Conservation (phyloP, 2,797 vertebrate genomes). For the Manis pentadactyla region DNA sequence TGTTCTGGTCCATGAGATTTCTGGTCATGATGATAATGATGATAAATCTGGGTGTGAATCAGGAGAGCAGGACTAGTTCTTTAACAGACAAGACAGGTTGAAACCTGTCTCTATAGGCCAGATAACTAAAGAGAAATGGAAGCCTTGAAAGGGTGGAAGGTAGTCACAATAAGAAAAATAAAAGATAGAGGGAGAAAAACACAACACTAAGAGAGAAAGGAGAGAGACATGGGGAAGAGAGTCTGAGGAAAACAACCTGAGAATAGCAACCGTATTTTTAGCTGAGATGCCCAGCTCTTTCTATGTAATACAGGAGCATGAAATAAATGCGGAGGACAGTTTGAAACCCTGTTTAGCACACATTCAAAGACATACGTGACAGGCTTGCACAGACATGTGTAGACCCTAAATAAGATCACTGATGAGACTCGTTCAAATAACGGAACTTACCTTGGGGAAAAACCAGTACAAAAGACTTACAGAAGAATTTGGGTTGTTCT, state of each 20-base stretch:
- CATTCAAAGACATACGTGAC: neutral
- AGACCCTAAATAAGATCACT: neutral
- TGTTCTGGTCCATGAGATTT: neutral
- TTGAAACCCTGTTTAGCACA: neutral
- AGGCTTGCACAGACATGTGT: fast-evolving
- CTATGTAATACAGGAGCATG: neutral
- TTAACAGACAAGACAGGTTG: neutral
- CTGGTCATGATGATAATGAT: neutral
- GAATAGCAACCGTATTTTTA: neutral
- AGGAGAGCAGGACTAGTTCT: neutral
- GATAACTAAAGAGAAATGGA: neutral
- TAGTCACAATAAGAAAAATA: neutral
- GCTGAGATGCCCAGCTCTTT: neutral
- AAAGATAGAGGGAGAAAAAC: neutral
- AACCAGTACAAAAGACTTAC: neutral
- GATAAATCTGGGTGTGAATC: neutral
- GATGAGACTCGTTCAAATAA: neutral
- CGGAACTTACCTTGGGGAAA: neutral
- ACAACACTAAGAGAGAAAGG: neutral
- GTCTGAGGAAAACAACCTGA: neutral
- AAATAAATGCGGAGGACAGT: neutral
- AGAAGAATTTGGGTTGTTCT: neutral
- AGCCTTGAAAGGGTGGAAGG: neutral
- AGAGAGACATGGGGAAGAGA: neutral
- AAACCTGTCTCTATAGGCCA: neutral